Percentiles rank a stretch among this genome's conserved stretches.
phyloP scores from a whole-genome alignment of 2,888 invertebrate species.

The Ernsta delagoae region DNA sequence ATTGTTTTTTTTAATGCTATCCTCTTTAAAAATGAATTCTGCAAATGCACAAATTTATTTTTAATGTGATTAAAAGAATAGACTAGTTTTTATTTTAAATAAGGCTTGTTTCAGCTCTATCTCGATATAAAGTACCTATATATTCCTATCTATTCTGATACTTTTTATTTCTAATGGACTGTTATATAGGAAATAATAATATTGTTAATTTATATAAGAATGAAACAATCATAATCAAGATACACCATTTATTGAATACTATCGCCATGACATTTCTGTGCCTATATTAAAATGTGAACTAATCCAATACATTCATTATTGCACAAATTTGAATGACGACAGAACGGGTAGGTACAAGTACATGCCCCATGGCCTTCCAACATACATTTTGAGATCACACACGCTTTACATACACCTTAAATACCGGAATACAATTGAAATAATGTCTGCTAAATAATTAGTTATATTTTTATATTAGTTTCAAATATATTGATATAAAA shows the following conservation, averaged over 20 bases:
- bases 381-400: constrained; percentile 70
- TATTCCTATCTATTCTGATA: too few relatives aligned
- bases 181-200: neutral
- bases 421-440: constrained; percentile 63
- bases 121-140: too few relatives aligned
- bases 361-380: constrained; percentile 41
- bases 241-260: constrained; percentile 78
- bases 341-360: constrained; percentile 39
- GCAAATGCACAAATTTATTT: too few relatives aligned
- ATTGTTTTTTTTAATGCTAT: too few relatives aligned
- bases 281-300: constrained; percentile 60
- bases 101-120: too few relatives aligned
- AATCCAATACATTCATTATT: constrained; percentile 63
- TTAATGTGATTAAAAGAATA: too few relatives aligned
- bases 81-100: too few relatives aligned
- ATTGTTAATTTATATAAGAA: neutral
- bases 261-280: constrained; percentile 62
- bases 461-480: constrained; percentile 65
- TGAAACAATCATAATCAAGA: constrained; percentile 40
- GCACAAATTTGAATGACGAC: constrained; percentile 59
- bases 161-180: too few relatives aligned
- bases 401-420: constrained; percentile 59
- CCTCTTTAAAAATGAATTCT: too few relatives aligned
- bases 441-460: constrained; percentile 58
- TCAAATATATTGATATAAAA: constrained; percentile 78